Evolutionary conservation across 2,888 invertebrate genomes (phyloP).

Genomic region (Cephus pygmeus): DNA sequence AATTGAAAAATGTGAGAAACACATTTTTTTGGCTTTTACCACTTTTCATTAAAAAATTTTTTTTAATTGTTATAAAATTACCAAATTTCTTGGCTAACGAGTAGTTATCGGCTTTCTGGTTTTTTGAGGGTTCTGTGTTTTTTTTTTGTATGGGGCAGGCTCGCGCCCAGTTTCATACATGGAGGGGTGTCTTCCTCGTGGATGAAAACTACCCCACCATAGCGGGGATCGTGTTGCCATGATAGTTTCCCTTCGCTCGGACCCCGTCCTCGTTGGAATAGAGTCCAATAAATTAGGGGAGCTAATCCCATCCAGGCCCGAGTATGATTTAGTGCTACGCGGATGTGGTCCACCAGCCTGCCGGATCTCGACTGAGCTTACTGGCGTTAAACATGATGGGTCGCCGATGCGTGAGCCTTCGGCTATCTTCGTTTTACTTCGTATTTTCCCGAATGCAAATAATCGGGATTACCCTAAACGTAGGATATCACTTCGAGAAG

Average conservation of each 20-base stretch:
- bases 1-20: not conserved
- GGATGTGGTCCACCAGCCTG: slow-evolving; percentile 10
- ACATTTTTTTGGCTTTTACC: no score
- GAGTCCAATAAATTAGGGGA: slow-evolving; percentile 49
- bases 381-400: slow-evolving; percentile 3
- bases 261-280: slow-evolving; percentile 15
- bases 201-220: not conserved
- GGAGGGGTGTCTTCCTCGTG: not conserved
- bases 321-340: slow-evolving; percentile 40
- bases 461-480: slow-evolving; percentile 2
- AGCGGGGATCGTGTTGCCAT: not conserved
- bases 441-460: slow-evolving; percentile 5
- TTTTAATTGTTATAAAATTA: not conserved
- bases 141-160: not conserved
- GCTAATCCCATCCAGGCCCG: slow-evolving; percentile 38
- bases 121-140: not conserved
- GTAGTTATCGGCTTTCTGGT: not conserved
- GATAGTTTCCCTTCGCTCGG: not conserved
- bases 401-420: not conserved
- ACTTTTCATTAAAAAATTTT: rapidly evolving
- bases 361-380: slow-evolving; percentile 5
- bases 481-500: not conserved
- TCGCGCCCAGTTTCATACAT: not conserved
- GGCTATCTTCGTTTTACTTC: not conserved
- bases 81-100: not conserved